Percentiles rank a stretch among this genome's conserved stretches.
These are phyloP conservation scores for Pachliopta kotzebuea DNA, from an alignment of 2,888 invertebrate genomes.

Conservation along the genomic window DNA sequence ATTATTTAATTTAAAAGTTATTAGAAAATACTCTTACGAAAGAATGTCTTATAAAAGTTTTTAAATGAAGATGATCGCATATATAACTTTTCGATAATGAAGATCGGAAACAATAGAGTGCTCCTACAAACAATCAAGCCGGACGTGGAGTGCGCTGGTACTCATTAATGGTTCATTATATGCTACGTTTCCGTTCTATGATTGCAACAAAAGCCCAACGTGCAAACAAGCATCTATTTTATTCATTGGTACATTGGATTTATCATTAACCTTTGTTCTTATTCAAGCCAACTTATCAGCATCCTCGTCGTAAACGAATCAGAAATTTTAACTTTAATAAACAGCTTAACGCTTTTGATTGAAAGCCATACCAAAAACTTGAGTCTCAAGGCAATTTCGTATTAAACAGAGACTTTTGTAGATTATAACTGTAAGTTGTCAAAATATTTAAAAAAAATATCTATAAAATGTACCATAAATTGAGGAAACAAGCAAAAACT, in stretches of 20 bases:
- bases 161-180: conserved; percentile 28
- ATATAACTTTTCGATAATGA: not conserved
- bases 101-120: not conserved
- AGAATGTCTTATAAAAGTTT: too few species aligned
- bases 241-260: not conserved
- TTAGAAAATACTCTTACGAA: too few species aligned
- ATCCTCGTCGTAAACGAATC: not conserved
- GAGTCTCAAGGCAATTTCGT: too few species aligned
- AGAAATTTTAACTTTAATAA: too few species aligned
- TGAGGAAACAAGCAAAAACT: too few species aligned
- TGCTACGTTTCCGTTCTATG: conserved; percentile 23
- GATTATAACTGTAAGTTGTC: too few species aligned
- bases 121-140: conserved; percentile 25
- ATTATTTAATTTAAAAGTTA: too few species aligned
- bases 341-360: too few species aligned
- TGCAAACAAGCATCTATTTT: not conserved
- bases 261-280: conserved; percentile 22
- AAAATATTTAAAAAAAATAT: too few species aligned
- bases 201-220: conserved; percentile 23
- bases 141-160: conserved; percentile 4
- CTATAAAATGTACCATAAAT: too few species aligned
- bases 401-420: too few species aligned
- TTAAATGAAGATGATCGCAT: not conserved
- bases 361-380: too few species aligned
- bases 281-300: not conserved